Percentiles rank a stretch among this genome's conserved stretches.
Evolutionary conservation across 2,888 invertebrate species (phyloP).

Genomic region (Gortyna flavago): DNA sequence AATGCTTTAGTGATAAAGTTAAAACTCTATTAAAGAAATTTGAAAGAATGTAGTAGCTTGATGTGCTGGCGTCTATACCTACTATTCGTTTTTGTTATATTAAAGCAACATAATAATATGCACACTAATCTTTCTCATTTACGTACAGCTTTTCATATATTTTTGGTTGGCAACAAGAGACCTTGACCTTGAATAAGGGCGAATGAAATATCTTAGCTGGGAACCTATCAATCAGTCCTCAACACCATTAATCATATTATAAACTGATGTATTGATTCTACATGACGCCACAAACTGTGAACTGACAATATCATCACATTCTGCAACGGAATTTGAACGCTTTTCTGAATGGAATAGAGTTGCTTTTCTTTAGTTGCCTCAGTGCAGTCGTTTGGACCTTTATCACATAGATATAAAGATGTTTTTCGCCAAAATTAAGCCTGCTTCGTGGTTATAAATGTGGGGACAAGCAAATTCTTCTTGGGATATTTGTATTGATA

Average conservation of each 20-base stretch:
- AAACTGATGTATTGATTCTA: slow-evolving; percentile 74
- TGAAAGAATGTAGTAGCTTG: too few relatives aligned
- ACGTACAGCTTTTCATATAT: background rate
- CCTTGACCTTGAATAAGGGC: slow-evolving; percentile 60
- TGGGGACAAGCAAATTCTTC: background rate
- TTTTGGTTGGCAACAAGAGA: slow-evolving; percentile 34
- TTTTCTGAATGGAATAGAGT: background rate
- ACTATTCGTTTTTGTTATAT: too few relatives aligned
- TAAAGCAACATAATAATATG: too few relatives aligned
- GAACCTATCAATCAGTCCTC: slow-evolving; percentile 65
- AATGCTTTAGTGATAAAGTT: too few relatives aligned
- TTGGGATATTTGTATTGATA: background rate
- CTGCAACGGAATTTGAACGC: slow-evolving; percentile 18
- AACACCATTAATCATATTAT: slow-evolving; percentile 70
- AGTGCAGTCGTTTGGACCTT: background rate
- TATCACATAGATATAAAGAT: background rate
- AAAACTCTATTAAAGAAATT: too few relatives aligned
- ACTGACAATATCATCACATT: slow-evolving; percentile 45
- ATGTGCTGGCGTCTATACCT: too few relatives aligned
- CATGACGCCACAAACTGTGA: slow-evolving; percentile 68
- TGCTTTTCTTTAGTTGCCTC: background rate
- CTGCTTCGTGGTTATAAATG: background rate
- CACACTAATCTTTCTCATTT: background rate
- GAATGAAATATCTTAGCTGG: slow-evolving; percentile 55
- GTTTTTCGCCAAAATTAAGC: slow-evolving; percentile 10